Conservation (phyloP, 2,888 invertebrate species). For the Mayetiola destructor region DNA sequence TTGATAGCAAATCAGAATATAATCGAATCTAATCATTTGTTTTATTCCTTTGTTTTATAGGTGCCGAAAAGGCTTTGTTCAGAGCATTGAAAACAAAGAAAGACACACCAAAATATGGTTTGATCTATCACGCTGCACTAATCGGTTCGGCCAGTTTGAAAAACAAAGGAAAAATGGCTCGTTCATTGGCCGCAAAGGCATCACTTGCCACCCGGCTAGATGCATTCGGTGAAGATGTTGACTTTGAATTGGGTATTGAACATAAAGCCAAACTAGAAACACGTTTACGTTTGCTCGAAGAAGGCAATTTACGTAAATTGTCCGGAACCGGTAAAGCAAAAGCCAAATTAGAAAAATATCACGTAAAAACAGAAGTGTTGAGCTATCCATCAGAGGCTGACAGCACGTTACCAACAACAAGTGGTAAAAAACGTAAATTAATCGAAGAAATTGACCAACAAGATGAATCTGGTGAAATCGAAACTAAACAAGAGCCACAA, state of each 20-base stretch:
- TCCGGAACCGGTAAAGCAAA: constrained; percentile 82
- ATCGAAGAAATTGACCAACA: constrained; percentile 22
- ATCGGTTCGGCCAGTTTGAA: constrained; percentile 80
- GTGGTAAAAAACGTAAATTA: constrained; percentile 38
- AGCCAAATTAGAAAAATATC: constrained; percentile 87
- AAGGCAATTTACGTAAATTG: constrained; percentile 64
- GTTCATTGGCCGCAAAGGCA: constrained; percentile 95
- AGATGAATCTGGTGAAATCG: not conserved
- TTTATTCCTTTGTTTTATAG: constrained; percentile 29
- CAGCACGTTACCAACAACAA: constrained; percentile 51
- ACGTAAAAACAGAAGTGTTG: constrained; percentile 57
- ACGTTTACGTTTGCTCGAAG: constrained; percentile 64
- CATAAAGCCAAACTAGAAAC: constrained; percentile 81
- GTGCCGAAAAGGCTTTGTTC: constrained; percentile 96
- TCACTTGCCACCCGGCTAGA: constrained; percentile 78
- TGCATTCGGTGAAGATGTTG: constrained; percentile 83
- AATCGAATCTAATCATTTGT: not conserved
- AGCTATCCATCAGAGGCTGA: constrained; percentile 68
- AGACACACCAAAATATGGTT: constrained; percentile 97
- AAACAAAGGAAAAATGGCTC: constrained; percentile 86
- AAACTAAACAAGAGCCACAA: constrained; percentile 21
- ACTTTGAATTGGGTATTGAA: constrained; percentile 71
- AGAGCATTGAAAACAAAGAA: constrained; percentile 92
- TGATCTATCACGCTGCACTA: constrained; percentile 91
- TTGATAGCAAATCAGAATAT: not conserved